phyloP scores from a whole-genome alignment of 2,888 invertebrate genomes.

The Ceratothoa steindachneri region DNA sequence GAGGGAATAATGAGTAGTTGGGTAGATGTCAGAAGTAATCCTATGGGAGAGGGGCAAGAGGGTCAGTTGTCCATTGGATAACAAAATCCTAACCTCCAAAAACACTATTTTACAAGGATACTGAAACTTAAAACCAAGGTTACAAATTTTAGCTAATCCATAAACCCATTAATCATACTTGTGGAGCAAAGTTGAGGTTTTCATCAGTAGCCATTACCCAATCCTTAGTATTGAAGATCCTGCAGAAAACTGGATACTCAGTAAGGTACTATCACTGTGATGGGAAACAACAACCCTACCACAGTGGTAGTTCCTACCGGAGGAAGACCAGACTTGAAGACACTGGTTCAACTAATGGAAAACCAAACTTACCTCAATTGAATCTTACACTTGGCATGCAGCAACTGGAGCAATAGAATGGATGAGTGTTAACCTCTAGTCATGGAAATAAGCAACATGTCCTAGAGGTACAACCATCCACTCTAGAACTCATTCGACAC shows the following conservation, averaged over 20 bases:
- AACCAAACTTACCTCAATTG: background rate
- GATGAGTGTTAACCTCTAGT: constrained; percentile 48
- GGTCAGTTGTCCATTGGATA: no score
- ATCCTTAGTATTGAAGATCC: no score
- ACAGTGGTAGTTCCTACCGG: constrained; percentile 48
- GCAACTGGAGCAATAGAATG: constrained; percentile 14
- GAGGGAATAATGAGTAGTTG: no score
- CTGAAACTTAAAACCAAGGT: no score
- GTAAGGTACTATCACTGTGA: constrained; percentile 49
- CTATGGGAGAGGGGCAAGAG: no score
- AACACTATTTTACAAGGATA: no score
- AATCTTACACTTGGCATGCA: background rate
- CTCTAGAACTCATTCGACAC: background rate
- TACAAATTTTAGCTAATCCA: no score
- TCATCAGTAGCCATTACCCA: no score
- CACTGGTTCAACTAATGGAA: background rate
- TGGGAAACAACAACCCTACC: constrained; percentile 47
- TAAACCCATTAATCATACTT: no score
- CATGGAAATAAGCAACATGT: constrained; percentile 41
- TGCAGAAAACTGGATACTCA: constrained; percentile 20
- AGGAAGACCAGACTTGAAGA: constrained; percentile 12
- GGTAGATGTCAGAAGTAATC: no score
- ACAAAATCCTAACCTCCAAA: no score
- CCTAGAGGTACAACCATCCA: constrained; percentile 45
- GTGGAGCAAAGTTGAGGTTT: no score